Base-by-base conservation (phyloP, 2,888 invertebrate genomes). In the Heliconius cydno region DNA sequence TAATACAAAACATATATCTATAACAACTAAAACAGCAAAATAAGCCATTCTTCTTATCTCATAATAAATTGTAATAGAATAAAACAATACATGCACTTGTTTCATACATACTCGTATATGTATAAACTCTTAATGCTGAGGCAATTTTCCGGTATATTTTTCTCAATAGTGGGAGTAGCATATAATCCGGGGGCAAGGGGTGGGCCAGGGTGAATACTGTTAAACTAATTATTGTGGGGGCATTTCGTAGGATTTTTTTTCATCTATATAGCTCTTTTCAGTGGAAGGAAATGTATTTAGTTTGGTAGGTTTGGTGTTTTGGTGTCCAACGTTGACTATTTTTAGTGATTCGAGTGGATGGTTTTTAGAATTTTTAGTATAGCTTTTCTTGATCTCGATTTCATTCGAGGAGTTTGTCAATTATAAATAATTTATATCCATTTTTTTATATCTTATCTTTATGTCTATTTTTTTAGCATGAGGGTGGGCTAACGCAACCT, bases 131-230 rank as follows among this genome's bases (percentile, higher is more conserved):
- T 81, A 80, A 80, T 82, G 76, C 77, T 63, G 72, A 78, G 76
- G 76, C 75, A 83, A 81, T 82, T 84, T 82, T 80, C 83, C 82
- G 81, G 82, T 82, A 84, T 83, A 83, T 82, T 84, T 84, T 82
- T 83, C 83, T 83, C 83, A 80, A 81, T 83, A 83, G 83, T 81
- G 79, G 77, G 76, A 79, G 79, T 82, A 79, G 65, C 70, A 76
- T 80, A 79, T 81, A 78, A 80, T 71, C 77, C 79, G 74, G 80
- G 72, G 79, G 67, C 13, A 15, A 12, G 70, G 70, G 70, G 41
- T 70, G 25, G 63, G 82, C 79, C 84, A 81, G 82, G 78, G 82
- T 80, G 90, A 90, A 91, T 90, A 92, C 92, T 92, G 89, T 89
- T 89, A 89, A 89, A 89, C 89, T 89, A 89, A 89, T 89, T 84